Evolutionary conservation across 2,113 vertebrate genomes (phyloP), one percentile per base, ranked within the genome.

Genomic region (Potamarius usumacintae): DNA sequence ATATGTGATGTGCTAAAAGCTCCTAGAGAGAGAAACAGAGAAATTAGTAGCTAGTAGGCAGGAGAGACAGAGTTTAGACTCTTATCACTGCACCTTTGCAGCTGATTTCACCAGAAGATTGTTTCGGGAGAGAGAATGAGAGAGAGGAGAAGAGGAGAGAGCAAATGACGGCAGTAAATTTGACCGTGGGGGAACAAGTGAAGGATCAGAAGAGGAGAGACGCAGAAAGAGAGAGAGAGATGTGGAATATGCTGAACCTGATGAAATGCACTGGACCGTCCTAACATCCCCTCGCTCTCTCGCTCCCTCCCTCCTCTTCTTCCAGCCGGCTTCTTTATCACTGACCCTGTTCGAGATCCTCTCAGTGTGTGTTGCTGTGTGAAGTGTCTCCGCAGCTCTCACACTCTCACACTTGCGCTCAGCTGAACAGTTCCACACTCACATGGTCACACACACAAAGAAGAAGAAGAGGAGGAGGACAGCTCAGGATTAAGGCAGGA

Each of bases 101-200:
- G 91, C 90, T 92, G 91, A 93, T 89, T 87, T 86, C 87, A 89
- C 71, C 63, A 88, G 74, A 85, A 87, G 87, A 84, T 50, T 87
- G 15, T 85, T 60, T 62, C 65, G 62, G 83, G 34, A 89, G 87
- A 77, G 76, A 86, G 67, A 74, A 86, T 34, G 85, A 87, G 83
- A 90, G n/a, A 79, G 86, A 87, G 85, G 81, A 71, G 79, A 53
- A 72, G 62, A 53, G 20, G 71, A 86, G 85, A 78, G 69, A 84
- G 34, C 25, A 55, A 87, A 83, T 53, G 60, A 65, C 27, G 34
- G 83, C 52, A 85, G 83, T 76, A 85, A 85, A 76, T 62, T 77
- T 42, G 30, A 50, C 30, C 8, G 25, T 34, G 30, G 63, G 22
- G 78, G 78, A n/a, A 15, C 18, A 58, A 78, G 71, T 12, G 58